phyloP scores from a whole-genome alignment of 2,113 vertebrate genomes.

The Lasiurus cinereus region DNA sequence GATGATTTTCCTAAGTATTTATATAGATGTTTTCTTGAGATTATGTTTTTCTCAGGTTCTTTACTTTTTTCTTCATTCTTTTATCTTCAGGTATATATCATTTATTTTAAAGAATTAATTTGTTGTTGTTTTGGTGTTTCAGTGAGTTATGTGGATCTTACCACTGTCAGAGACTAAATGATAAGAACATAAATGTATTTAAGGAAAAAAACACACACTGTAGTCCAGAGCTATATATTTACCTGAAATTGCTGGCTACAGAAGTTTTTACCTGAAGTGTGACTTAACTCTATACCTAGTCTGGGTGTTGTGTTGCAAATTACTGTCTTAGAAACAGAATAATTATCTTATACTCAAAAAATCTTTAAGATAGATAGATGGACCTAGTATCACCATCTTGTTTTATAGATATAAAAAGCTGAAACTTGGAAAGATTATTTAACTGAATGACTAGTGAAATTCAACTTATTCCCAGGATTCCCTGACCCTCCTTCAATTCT shows the following conservation, averaged over 20 bases:
- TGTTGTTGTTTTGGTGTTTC: background rate
- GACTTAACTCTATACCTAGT: background rate
- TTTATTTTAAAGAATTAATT: constrained; percentile 10
- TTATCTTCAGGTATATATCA: background rate
- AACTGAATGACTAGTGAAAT: background rate
- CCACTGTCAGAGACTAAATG: background rate
- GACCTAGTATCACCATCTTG: background rate
- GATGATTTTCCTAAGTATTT: background rate
- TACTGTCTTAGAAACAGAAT: background rate
- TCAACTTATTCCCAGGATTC: background rate
- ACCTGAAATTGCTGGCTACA: background rate
- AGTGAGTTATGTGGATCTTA: too few species aligned
- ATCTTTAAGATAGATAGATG: constrained; percentile 25
- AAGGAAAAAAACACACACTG: background rate
- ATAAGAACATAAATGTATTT: background rate
- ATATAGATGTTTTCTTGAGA: constrained; percentile 4
- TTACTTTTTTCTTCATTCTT: constrained; percentile 11
- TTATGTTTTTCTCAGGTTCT: background rate
- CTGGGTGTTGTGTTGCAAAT: background rate
- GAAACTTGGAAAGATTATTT: constrained; percentile 41
- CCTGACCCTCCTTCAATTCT: background rate
- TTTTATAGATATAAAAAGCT: constrained; percentile 2
- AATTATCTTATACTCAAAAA: background rate
- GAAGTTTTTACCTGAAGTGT: background rate
- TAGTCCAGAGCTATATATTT: background rate